Evolutionary conservation across 2,888 invertebrate species (phyloP).

Genomic region (Epinotia ramella): DNA sequence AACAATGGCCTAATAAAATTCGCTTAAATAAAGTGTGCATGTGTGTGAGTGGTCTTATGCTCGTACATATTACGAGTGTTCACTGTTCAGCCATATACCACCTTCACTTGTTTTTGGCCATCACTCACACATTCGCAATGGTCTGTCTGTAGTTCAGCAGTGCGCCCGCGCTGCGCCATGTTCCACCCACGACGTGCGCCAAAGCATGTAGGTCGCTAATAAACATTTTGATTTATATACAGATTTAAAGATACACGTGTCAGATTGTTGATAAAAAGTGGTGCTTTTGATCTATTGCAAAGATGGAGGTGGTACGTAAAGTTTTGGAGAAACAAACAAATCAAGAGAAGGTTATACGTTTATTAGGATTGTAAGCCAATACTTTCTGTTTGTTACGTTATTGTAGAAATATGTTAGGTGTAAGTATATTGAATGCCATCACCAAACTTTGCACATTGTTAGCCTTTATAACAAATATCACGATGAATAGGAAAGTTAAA

Average conservation of each 20-base stretch:
- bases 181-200: conserved; percentile 39
- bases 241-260: conserved; percentile 46
- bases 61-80: neutral
- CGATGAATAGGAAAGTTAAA: too few relatives aligned
- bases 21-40: conserved; percentile 4
- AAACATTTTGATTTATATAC: conserved; percentile 45
- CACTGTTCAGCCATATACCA: neutral
- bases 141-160: conserved; percentile 1
- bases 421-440: too few relatives aligned
- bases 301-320: conserved; percentile 2
- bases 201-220: conserved; percentile 33
- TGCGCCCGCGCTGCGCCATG: conserved; percentile 23
- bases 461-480: too few relatives aligned
- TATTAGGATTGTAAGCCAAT: neutral
- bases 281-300: conserved; percentile 25
- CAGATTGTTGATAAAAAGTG: conserved; percentile 23
- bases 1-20: conserved; percentile 13
- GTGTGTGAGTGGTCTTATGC: neutral
- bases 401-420: too few relatives aligned
- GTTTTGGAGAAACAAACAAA: neutral
- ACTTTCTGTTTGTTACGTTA: too few relatives aligned
- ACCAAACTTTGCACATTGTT: too few relatives aligned
- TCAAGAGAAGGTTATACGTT: neutral
- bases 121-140: conserved; percentile 5
- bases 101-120: neutral